A percentile compares a stretch with the other conserved stretches of the same genome.
These are phyloP conservation scores for Colletes latitarsis DNA, from an alignment of 1,140 invertebrate genomes.

Conservation along the genomic window DNA sequence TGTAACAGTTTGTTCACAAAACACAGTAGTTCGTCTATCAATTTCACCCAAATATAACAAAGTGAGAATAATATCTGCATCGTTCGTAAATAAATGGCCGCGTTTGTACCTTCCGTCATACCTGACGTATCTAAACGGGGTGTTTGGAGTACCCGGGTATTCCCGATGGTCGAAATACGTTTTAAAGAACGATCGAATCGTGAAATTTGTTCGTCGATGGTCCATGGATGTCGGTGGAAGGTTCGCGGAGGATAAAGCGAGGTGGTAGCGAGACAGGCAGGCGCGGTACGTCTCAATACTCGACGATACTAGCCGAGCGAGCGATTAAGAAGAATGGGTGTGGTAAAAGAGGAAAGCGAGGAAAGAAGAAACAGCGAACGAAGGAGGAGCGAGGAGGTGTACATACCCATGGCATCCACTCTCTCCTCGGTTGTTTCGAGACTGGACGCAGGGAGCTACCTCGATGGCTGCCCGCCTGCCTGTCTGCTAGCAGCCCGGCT, in stretches of 20 bases:
- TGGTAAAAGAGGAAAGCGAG: conserved; percentile 46
- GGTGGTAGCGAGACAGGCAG: conserved; percentile 34
- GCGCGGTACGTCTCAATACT: conserved; percentile 44
- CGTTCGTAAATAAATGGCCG: no score
- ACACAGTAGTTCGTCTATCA: no score
- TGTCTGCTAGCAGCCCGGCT: conserved; percentile 20
- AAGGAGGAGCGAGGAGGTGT: conserved; percentile 60
- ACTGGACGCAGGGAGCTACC: conserved; percentile 58
- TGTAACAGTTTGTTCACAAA: no score
- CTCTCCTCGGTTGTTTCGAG: conserved; percentile 53
- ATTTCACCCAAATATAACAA: no score
- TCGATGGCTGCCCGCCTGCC: conserved; percentile 63
- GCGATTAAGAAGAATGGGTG: conserved; percentile 60
- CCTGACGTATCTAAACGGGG: no score
- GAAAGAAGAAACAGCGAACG: conserved; percentile 40
- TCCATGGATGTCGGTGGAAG: no score
- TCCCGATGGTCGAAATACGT: no score
- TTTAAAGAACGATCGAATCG: no score
- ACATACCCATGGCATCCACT: conserved; percentile 69
- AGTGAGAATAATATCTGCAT: no score
- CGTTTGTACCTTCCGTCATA: no score
- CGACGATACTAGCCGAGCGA: conserved; percentile 10
- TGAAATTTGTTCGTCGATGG: no score
- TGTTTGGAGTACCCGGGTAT: no score
- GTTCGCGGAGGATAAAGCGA: not conserved